Base-by-base conservation (phyloP, 2,797 vertebrate species). In the Corythornis leucogaster region DNA sequence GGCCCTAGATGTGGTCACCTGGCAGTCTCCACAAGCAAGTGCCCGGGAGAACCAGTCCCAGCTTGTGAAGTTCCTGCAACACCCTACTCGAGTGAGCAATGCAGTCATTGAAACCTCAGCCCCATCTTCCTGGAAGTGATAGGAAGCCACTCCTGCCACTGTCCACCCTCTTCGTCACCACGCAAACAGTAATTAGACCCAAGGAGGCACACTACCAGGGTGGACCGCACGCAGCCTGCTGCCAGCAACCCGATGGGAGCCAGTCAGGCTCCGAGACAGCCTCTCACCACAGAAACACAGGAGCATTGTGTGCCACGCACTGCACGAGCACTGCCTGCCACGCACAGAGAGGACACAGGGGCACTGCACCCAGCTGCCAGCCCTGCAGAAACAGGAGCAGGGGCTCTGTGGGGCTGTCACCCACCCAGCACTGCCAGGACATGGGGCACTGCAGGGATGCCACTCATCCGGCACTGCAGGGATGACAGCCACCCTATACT, bases 81-180 rank as follows among this genome's bases (percentile, higher is more conserved):
- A 3, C 89, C 85, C 93, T 92, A 79, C 77, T 48, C 6, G 19
- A 42, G 68, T 70, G 89, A 92, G 82, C 43, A 82, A 85, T 80
- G 82, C 88, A 12, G n/a, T 51, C 87, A 77, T 11, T 57, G 77
- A 94, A 94, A 93, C 91, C 80, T 76, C 89, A 90, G 73, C 66
- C 77, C 48, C 16, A 81, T 71, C 71, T 85, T 76, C 86, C 83
- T 62, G 35, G 12, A 35, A 46, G 46, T 25, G 9, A 38, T 89
- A 95, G 88, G 74, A 93, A 95, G 86, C 93, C 84, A 91, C 83
- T 87, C 93, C 95, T 92, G 87, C 85, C 67, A 89, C 94, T 88
- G 92, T 90, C 92, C 92, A 86, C 89, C 79, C 73, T 94, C 84
- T 88, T 90, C 31, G 4, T 94, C 95, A 92, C 75, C 77, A 59